Evolutionary conservation across 1,140 invertebrate genomes (phyloP), one percentile per base, ranked within the genome.

Genomic region (Drosophila sp.): DNA sequence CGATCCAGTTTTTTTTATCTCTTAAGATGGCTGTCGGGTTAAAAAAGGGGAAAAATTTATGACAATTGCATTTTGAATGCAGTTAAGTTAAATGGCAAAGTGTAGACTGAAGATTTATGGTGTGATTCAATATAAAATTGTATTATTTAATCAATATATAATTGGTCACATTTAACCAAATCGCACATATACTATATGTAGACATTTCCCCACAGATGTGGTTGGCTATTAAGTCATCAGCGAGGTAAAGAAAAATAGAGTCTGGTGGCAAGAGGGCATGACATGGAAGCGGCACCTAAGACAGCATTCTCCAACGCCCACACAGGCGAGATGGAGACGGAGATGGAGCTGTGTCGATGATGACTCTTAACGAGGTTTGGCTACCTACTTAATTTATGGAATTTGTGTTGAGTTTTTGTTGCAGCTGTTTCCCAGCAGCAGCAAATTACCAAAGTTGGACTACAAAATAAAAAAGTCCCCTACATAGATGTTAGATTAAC

Each of bases 401-500:
- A 84, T 84, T 84, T 65, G 64, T 68, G 35, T 60, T 55, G 72
- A 35, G 27, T 61, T 60, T 74, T 72, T 73, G 47, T 70, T 60
- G 74, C 74, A 78, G 76, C 76, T 77, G 74, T 68, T 68, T 76
- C 67, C 74, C 74, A 77, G 73, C 73, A 76, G 2, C 10, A 50
- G 44, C 44, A 50, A 50, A 76, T 85, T 80, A 70, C 41, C 73
- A 74, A 70, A 86, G 80, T 68, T 80, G 72, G 77, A 69, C 11
- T 41, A 62, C 65, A 74, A 55, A 58, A 63, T 66, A 62, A 72
- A 77, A 76, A 72, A 78, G 71, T 87, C 76, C 66, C 80, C 79
- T 77, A 79, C 75, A 87, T 87, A 83, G 84, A 86, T 87, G 72
- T 67, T 62, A 86, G 82, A 82, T 86, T 79, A 79, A 83, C 79